Evolutionary conservation across 2,888 invertebrate genomes (phyloP).

Genomic region (Alitta virens): DNA sequence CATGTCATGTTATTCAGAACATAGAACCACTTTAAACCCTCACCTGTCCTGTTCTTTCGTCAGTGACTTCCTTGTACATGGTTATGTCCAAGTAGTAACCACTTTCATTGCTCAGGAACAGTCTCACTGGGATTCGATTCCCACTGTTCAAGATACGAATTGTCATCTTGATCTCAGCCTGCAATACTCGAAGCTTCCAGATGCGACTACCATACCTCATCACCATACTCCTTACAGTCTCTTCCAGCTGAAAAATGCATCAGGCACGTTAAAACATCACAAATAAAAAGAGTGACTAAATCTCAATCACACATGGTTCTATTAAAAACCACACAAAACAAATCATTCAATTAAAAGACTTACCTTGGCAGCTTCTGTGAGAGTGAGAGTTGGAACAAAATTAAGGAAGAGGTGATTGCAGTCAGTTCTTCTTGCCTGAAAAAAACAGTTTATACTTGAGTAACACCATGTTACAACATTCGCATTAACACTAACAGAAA

Average conservation of each 20-base stretch:
- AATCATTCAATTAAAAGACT: too few relatives aligned
- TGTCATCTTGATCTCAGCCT: slow-evolving; percentile 93
- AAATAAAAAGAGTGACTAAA: too few relatives aligned
- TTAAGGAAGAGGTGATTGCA: slow-evolving; percentile 99
- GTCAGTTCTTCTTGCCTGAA: slow-evolving; percentile 70
- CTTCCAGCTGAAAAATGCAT: slow-evolving; percentile 70
- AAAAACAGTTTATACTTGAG: neutral
- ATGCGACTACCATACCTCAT: slow-evolving; percentile 85
- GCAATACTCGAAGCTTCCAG: slow-evolving; percentile 94
- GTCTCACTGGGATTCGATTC: slow-evolving; percentile 79
- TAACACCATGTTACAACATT: too few relatives aligned
- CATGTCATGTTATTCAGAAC: too few relatives aligned
- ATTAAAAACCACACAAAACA: too few relatives aligned
- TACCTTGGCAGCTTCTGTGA: slow-evolving; percentile 91
- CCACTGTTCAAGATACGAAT: slow-evolving; percentile 78
- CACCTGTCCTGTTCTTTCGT: slow-evolving; percentile 64
- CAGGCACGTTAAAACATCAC: too few relatives aligned
- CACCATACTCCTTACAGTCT: slow-evolving; percentile 94
- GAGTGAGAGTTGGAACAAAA: slow-evolving; percentile 92
- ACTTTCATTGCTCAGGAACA: slow-evolving; percentile 93
- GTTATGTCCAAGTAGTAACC: slow-evolving; percentile 94
- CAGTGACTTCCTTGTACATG: slow-evolving; percentile 84
- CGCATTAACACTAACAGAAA: too few relatives aligned
- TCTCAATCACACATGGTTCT: too few relatives aligned
- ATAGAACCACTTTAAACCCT: neutral